A percentile compares a stretch with the other conserved stretches of the same genome.
These are phyloP conservation scores for Oxyscelio sp. DNA, from an alignment of 2,888 invertebrate species.

Conservation along the genomic window DNA sequence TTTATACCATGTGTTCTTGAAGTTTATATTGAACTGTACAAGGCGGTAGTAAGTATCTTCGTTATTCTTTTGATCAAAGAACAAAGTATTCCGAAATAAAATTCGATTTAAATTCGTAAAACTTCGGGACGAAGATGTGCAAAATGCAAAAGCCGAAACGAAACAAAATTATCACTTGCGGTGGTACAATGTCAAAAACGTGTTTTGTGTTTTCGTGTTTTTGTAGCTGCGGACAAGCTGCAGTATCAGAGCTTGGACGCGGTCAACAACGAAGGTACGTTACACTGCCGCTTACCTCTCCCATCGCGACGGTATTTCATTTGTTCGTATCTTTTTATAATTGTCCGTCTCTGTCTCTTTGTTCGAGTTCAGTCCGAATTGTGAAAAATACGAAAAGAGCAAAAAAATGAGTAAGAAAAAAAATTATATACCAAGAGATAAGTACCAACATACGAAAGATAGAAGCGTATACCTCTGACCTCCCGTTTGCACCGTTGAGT, in stretches of 20 bases:
- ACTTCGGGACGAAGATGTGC: background rate
- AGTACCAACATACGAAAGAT: too few relatives aligned
- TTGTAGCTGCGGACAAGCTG: slow-evolving; percentile 90
- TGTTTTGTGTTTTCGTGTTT: slow-evolving; percentile 85
- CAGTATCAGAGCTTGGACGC: slow-evolving; percentile 91
- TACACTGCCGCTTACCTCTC: slow-evolving; percentile 74
- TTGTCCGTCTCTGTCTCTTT: slow-evolving; percentile 28
- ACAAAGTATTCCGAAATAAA: background rate
- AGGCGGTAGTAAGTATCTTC: slow-evolving; percentile 49
- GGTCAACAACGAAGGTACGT: slow-evolving; percentile 91
- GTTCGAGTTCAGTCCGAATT: too few relatives aligned
- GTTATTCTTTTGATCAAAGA: slow-evolving; percentile 2
- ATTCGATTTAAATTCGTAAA: background rate
- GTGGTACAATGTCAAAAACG: slow-evolving; percentile 48
- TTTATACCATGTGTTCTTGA: slow-evolving; percentile 4
- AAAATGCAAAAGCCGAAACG: slow-evolving; percentile 19
- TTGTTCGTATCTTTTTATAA: slow-evolving; percentile 25
- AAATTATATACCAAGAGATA: too few relatives aligned
- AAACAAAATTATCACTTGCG: slow-evolving; percentile 27
- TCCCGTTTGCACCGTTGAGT: too few relatives aligned
- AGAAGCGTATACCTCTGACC: too few relatives aligned
- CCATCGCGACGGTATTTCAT: slow-evolving; percentile 30
- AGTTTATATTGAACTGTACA: slow-evolving; percentile 10
- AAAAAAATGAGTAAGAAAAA: too few relatives aligned
- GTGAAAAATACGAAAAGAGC: too few relatives aligned